phyloP scores from a whole-genome alignment of 2,113 vertebrate genomes.

The Cranoglanis bouderius region DNA sequence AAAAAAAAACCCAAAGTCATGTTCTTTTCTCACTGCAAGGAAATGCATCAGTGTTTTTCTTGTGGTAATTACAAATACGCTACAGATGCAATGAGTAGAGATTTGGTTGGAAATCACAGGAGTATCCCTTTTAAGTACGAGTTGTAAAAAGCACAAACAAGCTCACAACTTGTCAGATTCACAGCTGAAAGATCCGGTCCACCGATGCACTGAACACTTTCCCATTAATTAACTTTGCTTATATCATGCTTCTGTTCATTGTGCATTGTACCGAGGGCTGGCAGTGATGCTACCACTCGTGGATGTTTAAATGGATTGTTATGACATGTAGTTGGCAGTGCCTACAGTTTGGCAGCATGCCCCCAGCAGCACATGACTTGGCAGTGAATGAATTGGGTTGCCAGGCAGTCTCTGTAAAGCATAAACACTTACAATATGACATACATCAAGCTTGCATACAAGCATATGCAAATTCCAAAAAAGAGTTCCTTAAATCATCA shows the following conservation, averaged over 20 bases:
- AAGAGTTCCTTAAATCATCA: background rate
- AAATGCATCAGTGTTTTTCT: background rate
- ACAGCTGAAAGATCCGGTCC: background rate
- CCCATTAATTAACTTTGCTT: constrained; percentile 31
- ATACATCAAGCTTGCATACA: background rate
- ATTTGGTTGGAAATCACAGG: too few relatives aligned
- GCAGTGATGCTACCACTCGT: constrained; percentile 31
- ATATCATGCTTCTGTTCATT: constrained; percentile 41
- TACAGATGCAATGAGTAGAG: background rate
- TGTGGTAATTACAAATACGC: background rate
- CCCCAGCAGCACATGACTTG: constrained; percentile 25
- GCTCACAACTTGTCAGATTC: background rate
- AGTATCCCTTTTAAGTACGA: background rate
- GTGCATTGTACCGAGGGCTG: constrained; percentile 32
- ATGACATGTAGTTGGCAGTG: constrained; percentile 43
- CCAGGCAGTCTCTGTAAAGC: constrained; percentile 36
- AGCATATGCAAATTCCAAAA: background rate
- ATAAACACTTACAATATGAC: background rate
- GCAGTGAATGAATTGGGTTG: constrained; percentile 40
- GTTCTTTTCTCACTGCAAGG: background rate
- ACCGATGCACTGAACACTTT: background rate
- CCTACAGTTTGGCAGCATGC: constrained; percentile 41
- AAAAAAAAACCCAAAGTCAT: too few relatives aligned
- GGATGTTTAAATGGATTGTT: constrained; percentile 47
- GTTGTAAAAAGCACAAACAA: background rate